Evolutionary conservation across 2,797 vertebrate species (phyloP), one percentile per base, ranked within the genome.

Genomic region (Mastacembelus armatus): DNA sequence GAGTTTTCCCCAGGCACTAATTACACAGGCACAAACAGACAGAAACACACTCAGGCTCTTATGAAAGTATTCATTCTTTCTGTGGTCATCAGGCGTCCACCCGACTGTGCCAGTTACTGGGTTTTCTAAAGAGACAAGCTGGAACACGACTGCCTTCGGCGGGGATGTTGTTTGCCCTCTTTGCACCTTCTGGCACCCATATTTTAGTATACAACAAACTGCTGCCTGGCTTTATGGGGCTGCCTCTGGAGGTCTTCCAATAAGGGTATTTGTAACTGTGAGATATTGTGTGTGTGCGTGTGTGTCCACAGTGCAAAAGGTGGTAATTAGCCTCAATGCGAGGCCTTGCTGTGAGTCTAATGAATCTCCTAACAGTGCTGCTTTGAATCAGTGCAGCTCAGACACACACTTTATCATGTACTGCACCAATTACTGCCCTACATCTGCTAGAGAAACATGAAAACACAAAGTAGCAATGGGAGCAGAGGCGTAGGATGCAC

Each of bases 71-170:
- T 62, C 74, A 72, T 86, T 92, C 77, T 78, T 58, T 57, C 61
- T 68, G 15, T 49, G 82, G 85, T 80, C 67, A 81, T 81, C 80
- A 79, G 84, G 66, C 79, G 4, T 66, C 78, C 61, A 11, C 81
- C n/a, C 38, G 61, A 68, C 78, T 56, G 82, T 80, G 83, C 87
- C 86, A 88, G 85, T 81, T 74, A 85, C 86, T 58, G 66, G 26
- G 19, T 54, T 80, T 80, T 82, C 73, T 78, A 66, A 83, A 74
- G 75, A 83, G 80, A 80, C 6, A 7, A 65, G 61, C 65, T 61
- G 72, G 52, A 77, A 75, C 74, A 66, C 26, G 66, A 43, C 71
- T 55, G 73, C 21, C n/a, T 66, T 72, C 67, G 83, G 73, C 74
- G 57, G 61, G 48, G 75, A 73, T 27, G 51, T 47, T 78, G 65